Base-by-base conservation (phyloP, 2,797 vertebrate genomes). In the Nannoperca australis region DNA sequence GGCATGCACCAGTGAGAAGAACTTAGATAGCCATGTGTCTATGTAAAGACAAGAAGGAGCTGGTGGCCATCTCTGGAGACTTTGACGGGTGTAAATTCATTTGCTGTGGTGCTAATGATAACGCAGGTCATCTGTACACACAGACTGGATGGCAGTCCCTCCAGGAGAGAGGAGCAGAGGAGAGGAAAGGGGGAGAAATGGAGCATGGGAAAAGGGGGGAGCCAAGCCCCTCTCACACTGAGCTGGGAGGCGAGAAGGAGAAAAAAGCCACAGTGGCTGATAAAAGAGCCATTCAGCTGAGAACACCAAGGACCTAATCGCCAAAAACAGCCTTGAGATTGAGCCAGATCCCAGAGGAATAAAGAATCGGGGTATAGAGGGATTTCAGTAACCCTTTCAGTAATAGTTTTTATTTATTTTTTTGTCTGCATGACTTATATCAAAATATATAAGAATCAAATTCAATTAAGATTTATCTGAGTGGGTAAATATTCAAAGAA, bases 221-320 rank as follows among this genome's bases (percentile, higher is more conserved):
- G 73, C 81, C 74, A 67, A 78, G 64, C 70, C 70, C 79, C 61
- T 79, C 81, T 84, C 82, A 73, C 78, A 83, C 78, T 89, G 83
- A 85, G 56, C 85, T 81, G 79, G 85, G 81, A 88, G 84, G 80
- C 67, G 47, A 82, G 49, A 65, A 82, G 73, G 75, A 71, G 66
- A 79, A 90, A 90, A 92, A 90, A 76, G 64, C 55, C 81, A 81
- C 44, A 27, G 89, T 81, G 71, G 40, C 70, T 89, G 89, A 94
- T 94, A 93, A 94, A 94, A 91, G 89, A 93, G 87, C 84, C 91
- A 91, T 93, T 95, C 86, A 93, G 83, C 89, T 87, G 76, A 91
- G 87, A 93, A 94, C 91, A 92, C 88, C 90, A 85, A 93, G 89
- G 91, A 91, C 87, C 89, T 92, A 92, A 95, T 94, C 83, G 60